Evolutionary conservation across 2,113 vertebrate species (phyloP), one percentile per base, ranked within the genome.

Genomic region (Dissostichus mawsoni): DNA sequence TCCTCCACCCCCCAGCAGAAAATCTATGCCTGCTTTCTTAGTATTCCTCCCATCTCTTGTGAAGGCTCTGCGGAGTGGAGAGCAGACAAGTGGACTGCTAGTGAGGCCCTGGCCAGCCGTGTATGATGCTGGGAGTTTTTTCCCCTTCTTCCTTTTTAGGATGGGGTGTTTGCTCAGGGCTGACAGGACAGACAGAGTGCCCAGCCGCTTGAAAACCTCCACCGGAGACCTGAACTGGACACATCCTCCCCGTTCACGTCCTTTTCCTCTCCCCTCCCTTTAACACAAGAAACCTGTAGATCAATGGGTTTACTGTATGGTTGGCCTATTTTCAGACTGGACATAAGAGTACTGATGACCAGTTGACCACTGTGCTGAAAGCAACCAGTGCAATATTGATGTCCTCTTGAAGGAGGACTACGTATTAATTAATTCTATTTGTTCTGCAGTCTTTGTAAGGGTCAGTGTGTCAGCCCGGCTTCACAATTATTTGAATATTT

Each of bases 1-100:
- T 58, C 82, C 64, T 78, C 89, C 80, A 58, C 81, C 89, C 79
- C 85, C 20, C 65, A 91, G 87, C 90, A 93, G 91, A 95, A 94
- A 94, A 94, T 92, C 93, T 92, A 93, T 94, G 91, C 92, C 72
- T 53, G 75, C 88, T 90, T 92, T 93, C 82, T 95, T 95, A 95
- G 93, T 94, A 96, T 96, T 96, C 95, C 91, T 93, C 74, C 89
- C 93, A 79, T 92, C 90, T 91, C 90, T 83, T 81, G 77, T 82
- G 80, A 92, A 90, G 88, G 85, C 92, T 94, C 92, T 90, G 89
- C 77, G 64, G 90, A 93, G 92, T 91, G 74, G 80, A 81, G 85
- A 85, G 84, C 90, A 92, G 94, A 93, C 92, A 92, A 92, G 92
- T 84, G 86, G 88, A 92, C 81, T 91, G 89, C 88, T 90, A 85